phyloP scores from a whole-genome alignment of 1,140 invertebrate genomes.

The Drosophila repletoides region DNA sequence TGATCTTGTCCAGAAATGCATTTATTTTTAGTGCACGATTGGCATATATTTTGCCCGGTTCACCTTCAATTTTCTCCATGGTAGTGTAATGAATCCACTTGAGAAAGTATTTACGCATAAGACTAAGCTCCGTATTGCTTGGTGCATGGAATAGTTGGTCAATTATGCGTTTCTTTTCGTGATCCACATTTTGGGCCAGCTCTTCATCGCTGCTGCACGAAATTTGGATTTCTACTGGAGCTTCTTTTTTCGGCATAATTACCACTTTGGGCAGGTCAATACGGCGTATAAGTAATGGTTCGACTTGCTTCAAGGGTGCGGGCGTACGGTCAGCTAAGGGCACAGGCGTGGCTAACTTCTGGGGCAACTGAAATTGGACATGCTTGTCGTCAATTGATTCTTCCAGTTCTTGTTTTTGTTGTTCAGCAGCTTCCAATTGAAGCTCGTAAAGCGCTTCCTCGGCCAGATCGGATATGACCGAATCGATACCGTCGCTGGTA shows the following conservation, averaged over 20 bases:
- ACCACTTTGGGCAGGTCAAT: constrained; percentile 62
- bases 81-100: constrained; percentile 80
- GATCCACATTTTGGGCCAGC: neutral
- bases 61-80: constrained; percentile 67
- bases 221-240: neutral
- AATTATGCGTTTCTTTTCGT: constrained; percentile 71
- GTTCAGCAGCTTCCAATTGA: constrained; percentile 65
- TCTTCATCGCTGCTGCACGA: constrained; percentile 38
- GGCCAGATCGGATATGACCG: constrained; percentile 75
- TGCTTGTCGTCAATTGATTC: constrained; percentile 20
- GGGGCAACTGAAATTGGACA: constrained; percentile 60
- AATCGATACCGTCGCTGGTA: constrained; percentile 77
- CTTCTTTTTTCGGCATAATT: constrained; percentile 33
- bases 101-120: constrained; percentile 79
- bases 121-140: constrained; percentile 32
- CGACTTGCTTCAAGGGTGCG: neutral
- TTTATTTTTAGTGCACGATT: constrained; percentile 77
- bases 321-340: constrained; percentile 6
- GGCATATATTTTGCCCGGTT: constrained; percentile 32
- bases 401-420: constrained; percentile 41
- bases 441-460: constrained; percentile 73
- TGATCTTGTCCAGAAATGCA: constrained; percentile 80
- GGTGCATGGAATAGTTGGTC: constrained; percentile 60
- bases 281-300: constrained; percentile 57
- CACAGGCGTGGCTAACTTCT: neutral